A percentile compares a stretch with the other conserved stretches of the same genome.
These are phyloP conservation scores for Pinna nobilis DNA, from an alignment of 1,140 invertebrate species.

Conservation along the genomic window DNA sequence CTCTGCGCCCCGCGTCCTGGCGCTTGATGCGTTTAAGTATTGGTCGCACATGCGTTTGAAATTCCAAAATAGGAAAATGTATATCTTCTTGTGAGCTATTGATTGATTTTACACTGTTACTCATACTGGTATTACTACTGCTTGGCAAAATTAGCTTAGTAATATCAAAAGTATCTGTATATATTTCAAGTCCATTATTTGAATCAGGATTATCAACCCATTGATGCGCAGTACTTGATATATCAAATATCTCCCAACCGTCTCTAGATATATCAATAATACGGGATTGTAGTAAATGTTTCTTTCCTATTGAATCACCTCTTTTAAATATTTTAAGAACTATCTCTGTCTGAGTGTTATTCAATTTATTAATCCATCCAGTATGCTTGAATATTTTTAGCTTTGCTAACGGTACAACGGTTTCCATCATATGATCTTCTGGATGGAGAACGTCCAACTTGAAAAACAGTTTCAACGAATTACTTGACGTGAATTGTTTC, in stretches of 20 bases:
- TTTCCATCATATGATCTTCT: constrained; percentile 8
- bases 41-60: constrained; percentile 10
- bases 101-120: constrained; percentile 1
- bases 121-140: neutral
- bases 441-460: neutral
- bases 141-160: constrained; percentile 9
- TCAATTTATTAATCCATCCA: neutral
- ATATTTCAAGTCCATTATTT: constrained; percentile 47
- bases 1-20: constrained; percentile 25
- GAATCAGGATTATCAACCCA: constrained; percentile 36
- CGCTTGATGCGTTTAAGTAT: constrained; percentile 51
- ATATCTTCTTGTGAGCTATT: neutral
- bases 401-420: neutral
- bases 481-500: too few relatives aligned
- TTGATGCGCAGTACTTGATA: constrained; percentile 30
- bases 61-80: constrained; percentile 12
- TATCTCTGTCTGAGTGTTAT: neutral
- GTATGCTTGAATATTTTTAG: constrained; percentile 16
- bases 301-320: neutral
- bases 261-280: constrained; percentile 12
- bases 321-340: neutral
- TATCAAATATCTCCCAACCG: constrained; percentile 40
- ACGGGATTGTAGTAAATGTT: neutral
- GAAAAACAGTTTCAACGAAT: neutral
- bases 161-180: constrained; percentile 36